These are phyloP conservation scores for Scalopus aquaticus DNA, from an alignment of 2,113 vertebrate species.

Conservation along the genomic window DNA sequence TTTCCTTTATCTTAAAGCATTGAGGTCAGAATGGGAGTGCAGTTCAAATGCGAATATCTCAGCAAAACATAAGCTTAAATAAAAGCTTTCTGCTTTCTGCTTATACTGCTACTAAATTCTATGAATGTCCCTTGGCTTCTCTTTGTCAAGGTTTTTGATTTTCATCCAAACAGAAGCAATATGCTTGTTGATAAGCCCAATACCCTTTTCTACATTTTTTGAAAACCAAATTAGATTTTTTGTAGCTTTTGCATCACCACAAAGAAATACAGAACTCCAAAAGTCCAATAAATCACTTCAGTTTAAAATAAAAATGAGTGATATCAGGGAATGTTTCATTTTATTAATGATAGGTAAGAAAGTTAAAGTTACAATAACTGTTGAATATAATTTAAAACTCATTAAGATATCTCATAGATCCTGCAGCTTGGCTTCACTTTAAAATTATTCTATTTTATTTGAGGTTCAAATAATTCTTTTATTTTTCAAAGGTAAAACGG, in stretches of 20 bases:
- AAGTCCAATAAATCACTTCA: not conserved
- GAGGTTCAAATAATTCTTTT: not conserved
- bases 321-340: not conserved
- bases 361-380: constrained; percentile 14
- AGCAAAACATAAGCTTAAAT: not conserved
- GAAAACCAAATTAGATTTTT: not conserved
- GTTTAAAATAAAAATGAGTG: not conserved
- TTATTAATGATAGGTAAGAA: not conserved
- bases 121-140: not conserved
- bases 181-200: not conserved
- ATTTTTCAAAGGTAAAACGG: not conserved
- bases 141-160: not conserved
- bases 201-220: not conserved
- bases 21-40: not conserved
- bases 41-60: not conserved
- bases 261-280: not conserved
- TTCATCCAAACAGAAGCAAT: not conserved
- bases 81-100: not conserved
- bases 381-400: not conserved
- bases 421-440: not conserved
- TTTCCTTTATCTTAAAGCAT: not conserved
- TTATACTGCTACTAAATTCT: not conserved
- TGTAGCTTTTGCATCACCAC: not conserved
- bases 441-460: not conserved
- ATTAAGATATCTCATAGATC: not conserved